Evolutionary conservation across 2,888 invertebrate species (phyloP).

Genomic region (Venusia cambrica): DNA sequence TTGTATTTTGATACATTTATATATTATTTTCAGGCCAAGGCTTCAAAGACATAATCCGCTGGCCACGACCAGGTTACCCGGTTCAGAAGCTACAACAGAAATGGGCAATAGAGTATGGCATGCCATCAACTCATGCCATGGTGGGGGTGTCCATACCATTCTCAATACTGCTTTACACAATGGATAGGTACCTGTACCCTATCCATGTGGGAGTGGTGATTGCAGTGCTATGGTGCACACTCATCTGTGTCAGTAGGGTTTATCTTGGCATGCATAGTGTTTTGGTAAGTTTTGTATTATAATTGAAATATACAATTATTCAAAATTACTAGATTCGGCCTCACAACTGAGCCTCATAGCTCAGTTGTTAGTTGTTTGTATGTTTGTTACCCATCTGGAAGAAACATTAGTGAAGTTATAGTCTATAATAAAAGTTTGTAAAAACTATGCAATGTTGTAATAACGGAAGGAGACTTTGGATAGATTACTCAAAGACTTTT

Average conservation of each 20-base stretch:
- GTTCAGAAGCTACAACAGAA: slow-evolving; percentile 91
- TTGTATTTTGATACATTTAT: too few species aligned
- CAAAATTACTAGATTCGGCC: too few species aligned
- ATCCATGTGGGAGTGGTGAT: slow-evolving; percentile 79
- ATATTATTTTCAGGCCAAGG: slow-evolving; percentile 89
- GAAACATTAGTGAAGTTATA: too few species aligned
- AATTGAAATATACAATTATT: too few species aligned
- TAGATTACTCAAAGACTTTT: too few species aligned
- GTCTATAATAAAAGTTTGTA: too few species aligned
- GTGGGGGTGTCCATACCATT: slow-evolving; percentile 94
- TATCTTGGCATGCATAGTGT: slow-evolving; percentile 97
- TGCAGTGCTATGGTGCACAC: slow-evolving; percentile 85
- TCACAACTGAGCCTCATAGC: too few species aligned
- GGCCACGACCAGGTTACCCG: slow-evolving; percentile 93
- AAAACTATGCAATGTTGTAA: too few species aligned
- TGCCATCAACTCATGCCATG: slow-evolving; percentile 98
- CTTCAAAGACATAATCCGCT: slow-evolving; percentile 91
- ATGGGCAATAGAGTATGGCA: slow-evolving; percentile 95
- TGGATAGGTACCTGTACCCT: slow-evolving; percentile 89
- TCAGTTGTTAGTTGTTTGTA: too few species aligned
- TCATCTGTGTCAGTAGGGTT: slow-evolving; percentile 91
- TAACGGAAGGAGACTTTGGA: too few species aligned
- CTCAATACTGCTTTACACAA: slow-evolving; percentile 89
- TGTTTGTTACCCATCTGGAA: too few species aligned
- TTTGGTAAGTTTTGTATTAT: slow-evolving; percentile 89